Percentiles rank a stretch among this genome's conserved stretches.
phyloP scores from a whole-genome alignment of 2,797 vertebrate genomes.

The Spondyliosoma cantharus region DNA sequence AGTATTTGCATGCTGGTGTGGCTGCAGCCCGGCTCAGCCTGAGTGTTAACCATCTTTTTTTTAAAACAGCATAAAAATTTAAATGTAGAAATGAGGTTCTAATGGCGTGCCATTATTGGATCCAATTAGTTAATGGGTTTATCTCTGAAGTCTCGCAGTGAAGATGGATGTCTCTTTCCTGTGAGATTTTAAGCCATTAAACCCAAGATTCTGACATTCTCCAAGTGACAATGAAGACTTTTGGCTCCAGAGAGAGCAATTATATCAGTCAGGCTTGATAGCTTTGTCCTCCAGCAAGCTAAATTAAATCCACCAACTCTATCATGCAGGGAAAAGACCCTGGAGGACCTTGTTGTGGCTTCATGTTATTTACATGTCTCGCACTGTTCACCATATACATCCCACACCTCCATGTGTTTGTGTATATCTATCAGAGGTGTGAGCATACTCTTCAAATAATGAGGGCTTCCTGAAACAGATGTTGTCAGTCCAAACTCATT shows the following conservation, averaged over 20 bases:
- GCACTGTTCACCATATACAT: constrained; percentile 57
- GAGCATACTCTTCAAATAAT: constrained; percentile 56
- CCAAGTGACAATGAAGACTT: constrained; percentile 78
- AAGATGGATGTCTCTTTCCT: constrained; percentile 78
- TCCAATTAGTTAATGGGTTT: constrained; percentile 84
- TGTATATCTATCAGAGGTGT: constrained; percentile 63
- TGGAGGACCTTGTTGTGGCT: constrained; percentile 76
- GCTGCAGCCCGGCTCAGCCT: constrained; percentile 35
- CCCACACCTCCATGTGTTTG: constrained; percentile 59
- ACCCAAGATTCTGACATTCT: constrained; percentile 77
- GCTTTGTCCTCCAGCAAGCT: constrained; percentile 79
- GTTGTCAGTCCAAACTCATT: constrained; percentile 26
- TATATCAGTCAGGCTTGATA: constrained; percentile 77
- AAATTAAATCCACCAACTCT: constrained; percentile 76
- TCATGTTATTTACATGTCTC: constrained; percentile 77
- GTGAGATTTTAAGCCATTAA: constrained; percentile 79
- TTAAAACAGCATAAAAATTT: constrained; percentile 66
- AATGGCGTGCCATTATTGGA: constrained; percentile 75
- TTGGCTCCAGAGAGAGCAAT: constrained; percentile 78
- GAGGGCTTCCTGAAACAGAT: constrained; percentile 36
- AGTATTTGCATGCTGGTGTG: constrained; percentile 42
- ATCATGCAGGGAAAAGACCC: constrained; percentile 66
- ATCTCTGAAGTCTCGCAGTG: constrained; percentile 72
- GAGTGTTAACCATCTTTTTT: constrained; percentile 43
- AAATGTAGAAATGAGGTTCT: constrained; percentile 73